Evolutionary conservation across 2,888 invertebrate genomes (phyloP).

Genomic region (Apocheima hispidaria): DNA sequence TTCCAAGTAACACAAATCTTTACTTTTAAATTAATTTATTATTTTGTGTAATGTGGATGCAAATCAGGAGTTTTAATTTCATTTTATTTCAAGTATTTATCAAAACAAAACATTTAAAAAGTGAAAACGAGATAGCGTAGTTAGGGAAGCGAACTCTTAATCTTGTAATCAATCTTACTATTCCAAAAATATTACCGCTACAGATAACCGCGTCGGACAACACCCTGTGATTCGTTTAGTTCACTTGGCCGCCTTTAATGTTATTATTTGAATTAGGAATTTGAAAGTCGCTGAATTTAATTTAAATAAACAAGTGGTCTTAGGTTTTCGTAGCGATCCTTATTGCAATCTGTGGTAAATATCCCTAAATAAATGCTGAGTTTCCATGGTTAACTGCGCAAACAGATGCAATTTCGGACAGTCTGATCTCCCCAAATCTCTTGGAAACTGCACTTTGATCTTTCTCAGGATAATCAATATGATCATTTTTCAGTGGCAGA

Average conservation of each 20-base stretch:
- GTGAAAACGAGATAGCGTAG: no score
- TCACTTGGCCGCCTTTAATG: conserved; percentile 59
- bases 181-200: not conserved
- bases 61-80: no score
- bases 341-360: conserved; percentile 35
- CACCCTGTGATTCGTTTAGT: conserved; percentile 26
- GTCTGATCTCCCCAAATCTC: conserved; percentile 14
- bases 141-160: not conserved
- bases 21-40: no score
- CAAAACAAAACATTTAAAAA: no score
- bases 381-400: conserved; percentile 20
- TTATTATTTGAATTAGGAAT: conserved; percentile 78
- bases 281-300: conserved; percentile 66
- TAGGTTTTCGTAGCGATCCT: conserved; percentile 45
- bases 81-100: no score
- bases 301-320: conserved; percentile 68
- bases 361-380: conserved; percentile 26
- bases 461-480: not conserved
- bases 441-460: not conserved
- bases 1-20: no score
- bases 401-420: not conserved
- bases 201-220: conserved; percentile 16
- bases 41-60: no score
- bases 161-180: not conserved
- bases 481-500: not conserved